These are phyloP conservation scores for Ooceraea biroi DNA, from an alignment of 1,140 invertebrate species.

Conservation along the genomic window DNA sequence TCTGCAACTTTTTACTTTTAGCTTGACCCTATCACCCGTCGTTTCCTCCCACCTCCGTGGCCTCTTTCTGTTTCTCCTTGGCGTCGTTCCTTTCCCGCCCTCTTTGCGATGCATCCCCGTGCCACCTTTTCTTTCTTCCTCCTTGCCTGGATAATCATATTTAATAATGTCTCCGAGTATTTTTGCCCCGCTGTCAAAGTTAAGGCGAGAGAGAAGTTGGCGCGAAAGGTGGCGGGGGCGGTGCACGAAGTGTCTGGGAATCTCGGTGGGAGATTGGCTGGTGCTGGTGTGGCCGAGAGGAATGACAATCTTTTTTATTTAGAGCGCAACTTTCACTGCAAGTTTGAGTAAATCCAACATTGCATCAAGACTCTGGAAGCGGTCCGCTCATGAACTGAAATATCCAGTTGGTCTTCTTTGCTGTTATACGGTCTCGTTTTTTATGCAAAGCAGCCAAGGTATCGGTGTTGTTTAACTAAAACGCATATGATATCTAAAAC, in stretches of 20 bases:
- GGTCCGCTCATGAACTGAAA: slow-evolving; percentile 31
- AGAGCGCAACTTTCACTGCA: slow-evolving; percentile 80
- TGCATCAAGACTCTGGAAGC: slow-evolving; percentile 68
- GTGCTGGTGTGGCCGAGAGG: slow-evolving; percentile 60
- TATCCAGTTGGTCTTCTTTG: slow-evolving; percentile 50
- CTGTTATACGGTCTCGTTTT: slow-evolving; percentile 21
- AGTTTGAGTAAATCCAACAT: slow-evolving; percentile 85
- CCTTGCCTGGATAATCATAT: slow-evolving; percentile 83
- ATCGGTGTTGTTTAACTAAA: slow-evolving; percentile 14
- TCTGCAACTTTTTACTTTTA: slow-evolving; percentile 82
- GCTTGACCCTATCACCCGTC: slow-evolving; percentile 61
- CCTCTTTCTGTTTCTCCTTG: slow-evolving; percentile 59
- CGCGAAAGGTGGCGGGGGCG: slow-evolving; percentile 71
- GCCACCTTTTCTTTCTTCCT: not conserved
- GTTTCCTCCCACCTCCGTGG: slow-evolving; percentile 49
- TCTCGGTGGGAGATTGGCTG: slow-evolving; percentile 51
- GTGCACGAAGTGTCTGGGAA: slow-evolving; percentile 62
- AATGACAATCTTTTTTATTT: slow-evolving; percentile 87
- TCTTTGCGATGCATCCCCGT: slow-evolving; percentile 22
- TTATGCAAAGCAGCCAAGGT: not conserved
- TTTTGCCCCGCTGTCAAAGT: slow-evolving; percentile 83
- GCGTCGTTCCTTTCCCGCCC: slow-evolving; percentile 20
- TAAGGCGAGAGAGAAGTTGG: slow-evolving; percentile 73
- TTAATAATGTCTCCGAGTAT: slow-evolving; percentile 85
- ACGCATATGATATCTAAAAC: not conserved